Evolutionary conservation across 2,888 invertebrate genomes (phyloP).

Genomic region (Candidula unifasciata): DNA sequence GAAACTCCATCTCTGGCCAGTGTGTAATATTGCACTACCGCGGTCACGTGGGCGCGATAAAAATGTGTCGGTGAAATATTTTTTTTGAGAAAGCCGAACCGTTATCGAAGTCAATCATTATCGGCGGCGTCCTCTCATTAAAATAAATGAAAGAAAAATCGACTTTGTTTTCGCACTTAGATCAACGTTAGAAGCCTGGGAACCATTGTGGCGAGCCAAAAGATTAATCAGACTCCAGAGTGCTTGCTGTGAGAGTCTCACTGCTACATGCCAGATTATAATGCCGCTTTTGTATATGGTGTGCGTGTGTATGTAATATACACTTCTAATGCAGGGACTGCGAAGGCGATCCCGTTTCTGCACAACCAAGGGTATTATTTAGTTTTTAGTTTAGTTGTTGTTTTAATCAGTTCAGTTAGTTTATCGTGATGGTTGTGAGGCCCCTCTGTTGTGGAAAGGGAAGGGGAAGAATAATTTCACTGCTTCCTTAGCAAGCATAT

Average conservation of each 20-base stretch:
- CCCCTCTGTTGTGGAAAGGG: too few relatives aligned
- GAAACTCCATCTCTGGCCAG: not conserved
- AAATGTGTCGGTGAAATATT: not conserved
- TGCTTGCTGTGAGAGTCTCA: not conserved
- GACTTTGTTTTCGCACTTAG: constrained; percentile 15
- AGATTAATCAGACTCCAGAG: not conserved
- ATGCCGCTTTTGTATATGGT: not conserved
- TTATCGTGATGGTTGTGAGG: too few relatives aligned
- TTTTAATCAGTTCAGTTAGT: too few relatives aligned
- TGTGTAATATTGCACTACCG: not conserved
- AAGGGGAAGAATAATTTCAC: too few relatives aligned
- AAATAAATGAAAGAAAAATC: constrained; percentile 38
- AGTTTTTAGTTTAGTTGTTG: too few relatives aligned
- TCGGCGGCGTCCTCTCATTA: constrained; percentile 2
- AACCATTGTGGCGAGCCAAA: not conserved
- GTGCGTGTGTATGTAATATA: too few relatives aligned
- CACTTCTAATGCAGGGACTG: too few relatives aligned
- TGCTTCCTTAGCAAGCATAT: too few relatives aligned
- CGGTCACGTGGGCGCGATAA: not conserved
- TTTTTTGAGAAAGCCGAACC: not conserved
- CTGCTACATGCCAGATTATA: not conserved
- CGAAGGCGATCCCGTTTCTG: too few relatives aligned
- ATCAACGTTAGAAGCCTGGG: constrained; percentile 24
- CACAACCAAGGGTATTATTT: too few relatives aligned
- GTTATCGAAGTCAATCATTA: constrained; percentile 31